phyloP scores from a whole-genome alignment of 2,888 invertebrate species.

The Tipula helvola region DNA sequence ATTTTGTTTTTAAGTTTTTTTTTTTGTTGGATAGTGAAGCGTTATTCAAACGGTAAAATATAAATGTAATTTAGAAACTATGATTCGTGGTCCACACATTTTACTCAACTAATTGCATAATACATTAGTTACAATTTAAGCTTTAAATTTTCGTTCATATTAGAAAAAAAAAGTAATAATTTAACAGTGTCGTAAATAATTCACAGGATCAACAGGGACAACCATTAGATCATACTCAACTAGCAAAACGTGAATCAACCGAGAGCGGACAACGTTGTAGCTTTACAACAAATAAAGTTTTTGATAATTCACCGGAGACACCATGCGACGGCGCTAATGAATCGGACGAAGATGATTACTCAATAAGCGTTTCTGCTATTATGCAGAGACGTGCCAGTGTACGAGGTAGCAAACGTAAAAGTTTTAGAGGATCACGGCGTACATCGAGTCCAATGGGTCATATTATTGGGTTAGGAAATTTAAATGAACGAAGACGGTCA shows the following conservation, averaged over 20 bases:
- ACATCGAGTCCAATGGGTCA: slow-evolving; percentile 44
- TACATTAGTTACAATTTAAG: no score
- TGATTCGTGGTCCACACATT: no score
- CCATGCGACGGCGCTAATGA: background rate
- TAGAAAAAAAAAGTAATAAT: no score
- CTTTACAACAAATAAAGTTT: background rate
- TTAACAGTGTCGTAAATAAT: background rate
- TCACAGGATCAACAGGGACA: slow-evolving; percentile 23
- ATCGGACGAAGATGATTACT: slow-evolving; percentile 62
- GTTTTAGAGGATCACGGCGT: slow-evolving; percentile 46
- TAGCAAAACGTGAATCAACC: background rate
- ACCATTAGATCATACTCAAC: background rate
- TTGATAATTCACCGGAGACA: background rate
- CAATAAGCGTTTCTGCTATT: slow-evolving; percentile 72
- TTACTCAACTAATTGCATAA: no score
- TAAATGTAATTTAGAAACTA: no score
- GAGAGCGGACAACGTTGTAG: background rate
- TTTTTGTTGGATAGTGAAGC: no score
- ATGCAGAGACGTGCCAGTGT: slow-evolving; percentile 66
- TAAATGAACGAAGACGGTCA: slow-evolving; percentile 43
- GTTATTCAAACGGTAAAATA: background rate
- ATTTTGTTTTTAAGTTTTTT: no score
- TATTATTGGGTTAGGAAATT: slow-evolving; percentile 24
- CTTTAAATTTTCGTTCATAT: no score
- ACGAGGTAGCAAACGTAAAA: slow-evolving; percentile 47